Evolutionary conservation across 2,113 vertebrate species (phyloP).

Genomic region (Dicerorhinus sumatrensis): DNA sequence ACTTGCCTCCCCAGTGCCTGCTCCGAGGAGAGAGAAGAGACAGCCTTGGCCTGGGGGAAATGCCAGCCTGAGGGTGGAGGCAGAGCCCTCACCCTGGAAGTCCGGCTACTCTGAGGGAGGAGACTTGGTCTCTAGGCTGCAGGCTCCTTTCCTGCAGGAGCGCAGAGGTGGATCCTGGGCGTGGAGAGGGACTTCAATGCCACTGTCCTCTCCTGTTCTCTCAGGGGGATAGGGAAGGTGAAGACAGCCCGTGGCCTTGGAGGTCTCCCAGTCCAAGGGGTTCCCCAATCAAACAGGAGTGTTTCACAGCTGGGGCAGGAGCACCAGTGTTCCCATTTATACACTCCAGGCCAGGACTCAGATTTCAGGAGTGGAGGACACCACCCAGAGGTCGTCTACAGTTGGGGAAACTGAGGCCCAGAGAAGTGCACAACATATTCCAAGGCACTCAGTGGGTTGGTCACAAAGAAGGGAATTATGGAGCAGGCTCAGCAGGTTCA

Average conservation of each 20-base stretch:
- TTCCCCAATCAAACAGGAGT: neutral
- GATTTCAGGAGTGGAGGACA: neutral
- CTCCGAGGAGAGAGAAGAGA: neutral
- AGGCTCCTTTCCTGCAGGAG: neutral
- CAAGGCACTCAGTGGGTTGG: accelerated
- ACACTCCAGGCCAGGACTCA: neutral
- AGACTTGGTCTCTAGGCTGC: neutral
- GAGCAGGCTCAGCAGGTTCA: neutral
- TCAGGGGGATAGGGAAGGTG: accelerated
- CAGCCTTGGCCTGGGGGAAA: neutral
- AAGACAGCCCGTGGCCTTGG: neutral
- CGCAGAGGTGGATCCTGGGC: neutral
- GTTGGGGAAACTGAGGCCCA: neutral
- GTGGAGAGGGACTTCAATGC: neutral
- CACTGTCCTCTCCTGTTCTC: neutral
- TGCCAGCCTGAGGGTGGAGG: neutral
- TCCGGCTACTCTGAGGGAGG: neutral
- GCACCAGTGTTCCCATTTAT: neutral
- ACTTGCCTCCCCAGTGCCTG: no score
- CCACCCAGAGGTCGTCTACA: neutral
- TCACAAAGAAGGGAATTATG: neutral
- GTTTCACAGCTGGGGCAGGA: neutral
- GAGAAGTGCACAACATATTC: accelerated
- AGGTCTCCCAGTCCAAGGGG: neutral
- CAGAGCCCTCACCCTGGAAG: neutral